These are phyloP conservation scores for Odontamblyopus rebecca DNA, from an alignment of 2,797 vertebrate species.

Conservation along the genomic window DNA sequence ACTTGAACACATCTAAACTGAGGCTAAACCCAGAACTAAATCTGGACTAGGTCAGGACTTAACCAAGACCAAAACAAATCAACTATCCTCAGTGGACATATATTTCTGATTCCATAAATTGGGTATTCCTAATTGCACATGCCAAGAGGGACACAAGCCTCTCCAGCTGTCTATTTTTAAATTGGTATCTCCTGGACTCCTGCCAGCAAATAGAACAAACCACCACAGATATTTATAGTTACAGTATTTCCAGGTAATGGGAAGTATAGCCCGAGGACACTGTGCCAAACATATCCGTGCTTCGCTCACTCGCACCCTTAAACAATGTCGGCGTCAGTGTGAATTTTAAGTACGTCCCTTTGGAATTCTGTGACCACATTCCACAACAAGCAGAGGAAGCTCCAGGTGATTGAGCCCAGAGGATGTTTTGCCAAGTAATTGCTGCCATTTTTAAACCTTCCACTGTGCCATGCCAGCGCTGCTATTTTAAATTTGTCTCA, in stretches of 20 bases:
- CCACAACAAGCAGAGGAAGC: conserved; percentile 63
- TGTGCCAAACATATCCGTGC: conserved; percentile 21
- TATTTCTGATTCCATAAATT: conserved; percentile 3
- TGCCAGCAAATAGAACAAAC: conserved; percentile 52
- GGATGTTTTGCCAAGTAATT: conserved; percentile 74
- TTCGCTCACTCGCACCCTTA: conserved; percentile 28
- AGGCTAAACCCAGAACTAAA: too few species aligned
- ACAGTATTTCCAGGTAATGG: conserved; percentile 48
- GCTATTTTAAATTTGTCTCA: conserved; percentile 59
- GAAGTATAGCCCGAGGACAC: conserved; percentile 27
- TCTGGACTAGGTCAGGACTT: too few species aligned
- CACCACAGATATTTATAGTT: conserved; percentile 75
- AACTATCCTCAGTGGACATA: too few species aligned
- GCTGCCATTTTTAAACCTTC: conserved; percentile 63
- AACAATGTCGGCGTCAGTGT: conserved; percentile 65
- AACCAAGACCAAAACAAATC: neutral
- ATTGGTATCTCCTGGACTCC: conserved; percentile 37
- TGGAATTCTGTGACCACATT: conserved; percentile 53
- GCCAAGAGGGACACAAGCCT: conserved; percentile 82
- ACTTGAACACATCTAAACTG: too few species aligned
- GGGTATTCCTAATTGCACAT: conserved; percentile 42
- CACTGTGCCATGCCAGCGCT: conserved; percentile 47
- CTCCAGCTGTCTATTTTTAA: conserved; percentile 54
- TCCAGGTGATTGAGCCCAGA: conserved; percentile 66
- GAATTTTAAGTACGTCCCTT: conserved; percentile 67